These are phyloP conservation scores for Tetheella fluctuosa DNA, from an alignment of 2,888 invertebrate species.

Conservation along the genomic window DNA sequence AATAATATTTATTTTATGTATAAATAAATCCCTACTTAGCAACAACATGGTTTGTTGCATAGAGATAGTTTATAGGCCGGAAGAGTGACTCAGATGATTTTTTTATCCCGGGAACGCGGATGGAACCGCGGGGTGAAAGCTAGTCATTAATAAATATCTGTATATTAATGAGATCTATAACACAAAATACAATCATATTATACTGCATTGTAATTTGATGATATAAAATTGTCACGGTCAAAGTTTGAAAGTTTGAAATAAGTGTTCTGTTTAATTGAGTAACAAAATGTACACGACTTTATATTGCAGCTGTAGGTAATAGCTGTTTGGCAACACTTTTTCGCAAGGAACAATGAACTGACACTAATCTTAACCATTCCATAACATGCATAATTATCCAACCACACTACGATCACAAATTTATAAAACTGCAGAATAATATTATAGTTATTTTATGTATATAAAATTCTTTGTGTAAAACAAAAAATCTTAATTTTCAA, in stretches of 20 bases:
- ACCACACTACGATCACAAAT: background rate
- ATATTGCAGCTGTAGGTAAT: constrained; percentile 1
- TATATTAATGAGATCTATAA: no score
- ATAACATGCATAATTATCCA: background rate
- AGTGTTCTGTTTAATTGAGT: constrained; percentile 10
- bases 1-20: no score
- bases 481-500: no score
- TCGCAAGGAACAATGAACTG: constrained; percentile 8
- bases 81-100: no score
- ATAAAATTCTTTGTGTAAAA: background rate
- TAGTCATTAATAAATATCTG: no score
- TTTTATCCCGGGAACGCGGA: no score
- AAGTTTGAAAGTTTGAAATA: constrained; percentile 9
- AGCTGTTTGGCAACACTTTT: constrained; percentile 2
- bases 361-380: background rate
- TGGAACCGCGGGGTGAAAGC: no score
- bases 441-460: background rate
- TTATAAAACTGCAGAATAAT: background rate
- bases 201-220: background rate
- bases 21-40: no score
- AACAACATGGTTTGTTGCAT: no score
- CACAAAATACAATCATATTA: background rate
- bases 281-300: constrained; percentile 6
- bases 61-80: no score
- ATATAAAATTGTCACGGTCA: constrained; percentile 5